phyloP scores from a whole-genome alignment of 2,888 invertebrate species.

The Colostygia pectinataria region DNA sequence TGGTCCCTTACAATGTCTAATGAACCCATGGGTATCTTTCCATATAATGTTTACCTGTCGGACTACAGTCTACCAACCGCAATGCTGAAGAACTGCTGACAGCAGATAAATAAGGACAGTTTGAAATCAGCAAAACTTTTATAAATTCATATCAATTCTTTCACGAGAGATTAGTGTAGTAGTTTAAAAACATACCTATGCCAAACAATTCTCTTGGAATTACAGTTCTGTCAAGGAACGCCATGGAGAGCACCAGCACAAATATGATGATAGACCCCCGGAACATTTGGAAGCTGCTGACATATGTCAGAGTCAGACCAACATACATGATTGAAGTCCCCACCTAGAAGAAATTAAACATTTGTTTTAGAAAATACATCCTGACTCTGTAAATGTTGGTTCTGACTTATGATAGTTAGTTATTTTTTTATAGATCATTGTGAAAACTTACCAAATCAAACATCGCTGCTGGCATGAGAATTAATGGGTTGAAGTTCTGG shows the following conservation, averaged over 20 bases:
- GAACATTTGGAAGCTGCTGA: conserved; percentile 98
- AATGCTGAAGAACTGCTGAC: no score
- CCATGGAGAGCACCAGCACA: conserved; percentile 93
- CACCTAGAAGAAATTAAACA: conserved; percentile 60
- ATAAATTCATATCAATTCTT: no score
- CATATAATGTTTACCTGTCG: no score
- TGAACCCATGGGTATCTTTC: no score
- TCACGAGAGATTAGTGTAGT: no score
- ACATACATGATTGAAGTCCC: conserved; percentile 96
- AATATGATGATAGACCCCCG: conserved; percentile 95
- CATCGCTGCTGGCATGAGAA: conserved; percentile 93
- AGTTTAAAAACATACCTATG: conserved; percentile 74
- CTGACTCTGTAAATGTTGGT: no score
- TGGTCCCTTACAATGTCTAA: no score
- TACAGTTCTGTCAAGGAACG: conserved; percentile 87
- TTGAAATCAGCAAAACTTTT: no score
- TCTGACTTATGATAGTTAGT: no score
- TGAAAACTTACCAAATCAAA: conserved; percentile 87
- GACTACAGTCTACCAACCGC: no score
- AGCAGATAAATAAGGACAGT: no score
- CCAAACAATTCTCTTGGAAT: conserved; percentile 89
- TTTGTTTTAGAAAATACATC: not conserved
- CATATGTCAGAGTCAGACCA: conserved; percentile 94
- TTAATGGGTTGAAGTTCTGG: conserved; percentile 89
- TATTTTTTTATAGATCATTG: no score